phyloP scores from a whole-genome alignment of 2,888 invertebrate genomes.

The Crioceris asparagi region DNA sequence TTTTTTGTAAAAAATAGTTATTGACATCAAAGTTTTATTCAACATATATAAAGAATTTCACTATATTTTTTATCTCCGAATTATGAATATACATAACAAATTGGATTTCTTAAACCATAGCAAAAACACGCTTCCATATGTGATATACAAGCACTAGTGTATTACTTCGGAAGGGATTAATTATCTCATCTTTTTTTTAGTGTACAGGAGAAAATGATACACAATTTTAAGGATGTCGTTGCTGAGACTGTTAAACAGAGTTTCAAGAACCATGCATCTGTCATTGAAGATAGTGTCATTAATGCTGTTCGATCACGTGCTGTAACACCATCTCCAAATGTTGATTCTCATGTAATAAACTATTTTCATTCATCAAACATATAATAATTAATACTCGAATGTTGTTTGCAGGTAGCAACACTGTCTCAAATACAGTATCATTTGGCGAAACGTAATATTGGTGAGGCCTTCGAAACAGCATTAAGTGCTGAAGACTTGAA shows the following conservation, averaged over 20 bases:
- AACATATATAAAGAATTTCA: too few species aligned
- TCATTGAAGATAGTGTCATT: constrained; percentile 47
- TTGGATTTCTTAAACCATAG: too few species aligned
- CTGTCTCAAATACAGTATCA: constrained; percentile 60
- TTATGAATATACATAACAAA: too few species aligned
- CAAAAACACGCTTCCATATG: too few species aligned
- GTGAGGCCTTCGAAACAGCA: constrained; percentile 86
- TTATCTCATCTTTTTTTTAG: constrained; percentile 23
- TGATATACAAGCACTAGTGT: too few species aligned
- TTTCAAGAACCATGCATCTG: constrained; percentile 49
- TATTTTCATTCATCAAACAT: neutral
- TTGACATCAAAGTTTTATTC: too few species aligned
- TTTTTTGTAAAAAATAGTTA: too few species aligned
- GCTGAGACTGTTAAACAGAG: constrained; percentile 38
- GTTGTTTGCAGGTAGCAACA: constrained; percentile 42
- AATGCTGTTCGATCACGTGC: constrained; percentile 57
- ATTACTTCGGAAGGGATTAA: too few species aligned
- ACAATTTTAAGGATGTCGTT: constrained; percentile 34
- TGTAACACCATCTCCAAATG: constrained; percentile 61
- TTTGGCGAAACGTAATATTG: constrained; percentile 61
- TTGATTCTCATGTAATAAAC: constrained; percentile 39
- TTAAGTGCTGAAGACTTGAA: constrained; percentile 77
- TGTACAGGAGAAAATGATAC: constrained; percentile 36
- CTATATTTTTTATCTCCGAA: too few species aligned
- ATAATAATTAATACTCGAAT: constrained; percentile 2